Evolutionary conservation across 2,113 vertebrate genomes (phyloP), one percentile per base, ranked within the genome.

Genomic region (Sorex araneus): DNA sequence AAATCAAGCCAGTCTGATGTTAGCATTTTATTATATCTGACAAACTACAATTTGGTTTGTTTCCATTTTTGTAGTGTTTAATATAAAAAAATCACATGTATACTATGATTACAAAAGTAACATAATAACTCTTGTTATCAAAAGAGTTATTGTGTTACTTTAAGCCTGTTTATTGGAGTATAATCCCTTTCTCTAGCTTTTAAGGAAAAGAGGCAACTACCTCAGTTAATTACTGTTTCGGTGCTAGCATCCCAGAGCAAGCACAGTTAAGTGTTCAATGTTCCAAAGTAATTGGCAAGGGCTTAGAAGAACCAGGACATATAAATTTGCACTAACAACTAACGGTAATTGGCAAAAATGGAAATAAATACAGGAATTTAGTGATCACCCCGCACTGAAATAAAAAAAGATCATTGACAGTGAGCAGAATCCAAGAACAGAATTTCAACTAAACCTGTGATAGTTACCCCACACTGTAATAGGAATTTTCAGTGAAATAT

Each of bases 161-260:
- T 97, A 97, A 97, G 77, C 91, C 92, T 96, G 91, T 95, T 97
- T 97, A 96, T 96, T 66, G 84, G 80, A 95, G 80, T 47, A 84
- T 95, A 97, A 97, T 97, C 92, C 83, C 82, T 83, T 96, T 95
- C 94, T 96, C 95, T 77, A 92, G 40, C 91, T 97, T 98, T 97
- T 95, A 93, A 95, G 63, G 85, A 86, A 97, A 97, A 95, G 95
- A 94, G 90, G 87, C 90, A 97, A 96, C 85, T 94, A 89, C 96
- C 95, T 97, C 93, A 85, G 94, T 97, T 98, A 98, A 98, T 98
- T 97, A 96, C 93, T 93, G 67, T 96, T 97, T 96, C 97, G 93
- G 96, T 96, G 88, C 96, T 96, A 79, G 95, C 91, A 96, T 34
- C 92, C 94, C 91, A 94, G 78, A 97, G 95, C 96, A 96, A 97